Evolutionary conservation across 2,113 vertebrate genomes (phyloP).

Genomic region (Rhinopithecus roxellana): DNA sequence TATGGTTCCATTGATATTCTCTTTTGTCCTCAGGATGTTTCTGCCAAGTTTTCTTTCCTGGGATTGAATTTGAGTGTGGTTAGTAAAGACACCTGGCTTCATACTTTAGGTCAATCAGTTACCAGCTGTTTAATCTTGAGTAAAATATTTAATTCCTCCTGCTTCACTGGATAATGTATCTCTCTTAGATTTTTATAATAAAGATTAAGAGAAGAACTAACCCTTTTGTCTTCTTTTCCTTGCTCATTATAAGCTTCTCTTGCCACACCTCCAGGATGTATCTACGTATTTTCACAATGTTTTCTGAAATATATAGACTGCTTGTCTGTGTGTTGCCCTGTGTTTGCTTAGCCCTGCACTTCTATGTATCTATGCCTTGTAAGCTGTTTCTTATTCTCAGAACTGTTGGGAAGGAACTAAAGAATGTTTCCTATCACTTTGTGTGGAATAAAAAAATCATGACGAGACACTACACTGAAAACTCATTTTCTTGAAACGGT

Average conservation of each 20-base stretch:
- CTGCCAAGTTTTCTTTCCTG: neutral
- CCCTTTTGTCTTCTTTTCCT: neutral
- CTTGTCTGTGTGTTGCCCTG: neutral
- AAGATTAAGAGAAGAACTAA: neutral
- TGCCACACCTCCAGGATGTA: neutral
- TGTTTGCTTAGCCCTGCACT: neutral
- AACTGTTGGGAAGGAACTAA: neutral
- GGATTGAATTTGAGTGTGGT: neutral
- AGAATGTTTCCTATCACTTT: neutral
- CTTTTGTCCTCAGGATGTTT: neutral
- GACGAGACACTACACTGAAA: neutral
- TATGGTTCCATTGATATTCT: neutral
- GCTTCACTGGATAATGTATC: neutral
- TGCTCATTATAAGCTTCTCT: neutral
- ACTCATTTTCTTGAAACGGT: neutral
- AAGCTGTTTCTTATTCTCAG: neutral
- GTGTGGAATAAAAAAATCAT: neutral
- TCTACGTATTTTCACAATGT: neutral
- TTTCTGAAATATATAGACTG: neutral
- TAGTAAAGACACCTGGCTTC: neutral
- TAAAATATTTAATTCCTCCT: neutral
- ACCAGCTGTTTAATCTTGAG: neutral
- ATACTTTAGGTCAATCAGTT: neutral
- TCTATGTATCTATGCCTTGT: neutral
- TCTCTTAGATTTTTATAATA: neutral